phyloP scores from a whole-genome alignment of 1,140 invertebrate genomes.

The Drosophila willistoni region DNA sequence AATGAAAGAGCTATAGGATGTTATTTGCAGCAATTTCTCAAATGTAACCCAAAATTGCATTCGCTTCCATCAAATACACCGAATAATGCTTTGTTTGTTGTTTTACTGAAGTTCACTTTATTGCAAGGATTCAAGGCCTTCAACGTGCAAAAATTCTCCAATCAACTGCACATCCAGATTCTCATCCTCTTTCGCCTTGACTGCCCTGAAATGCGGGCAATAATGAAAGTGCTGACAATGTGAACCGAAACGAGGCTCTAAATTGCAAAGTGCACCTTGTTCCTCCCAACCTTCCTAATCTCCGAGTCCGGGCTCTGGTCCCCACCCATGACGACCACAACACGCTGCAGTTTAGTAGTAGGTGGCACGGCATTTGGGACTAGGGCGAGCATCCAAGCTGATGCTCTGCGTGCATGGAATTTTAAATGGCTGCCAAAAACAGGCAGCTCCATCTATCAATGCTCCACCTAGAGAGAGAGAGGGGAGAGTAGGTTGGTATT shows the following conservation, averaged over 20 bases:
- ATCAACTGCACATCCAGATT: slow-evolving; percentile 43
- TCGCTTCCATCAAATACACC: slow-evolving; percentile 11
- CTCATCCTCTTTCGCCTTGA: not conserved
- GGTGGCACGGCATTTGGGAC: slow-evolving; percentile 4
- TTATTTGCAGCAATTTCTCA: not conserved
- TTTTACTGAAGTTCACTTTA: slow-evolving; percentile 20
- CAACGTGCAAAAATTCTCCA: slow-evolving; percentile 41
- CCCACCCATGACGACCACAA: slow-evolving; percentile 29
- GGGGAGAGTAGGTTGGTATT: not conserved
- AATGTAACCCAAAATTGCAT: slow-evolving; percentile 16
- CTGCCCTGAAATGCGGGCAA: slow-evolving; percentile 46
- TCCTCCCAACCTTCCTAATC: not conserved
- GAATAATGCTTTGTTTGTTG: slow-evolving; percentile 43
- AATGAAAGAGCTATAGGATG: not conserved
- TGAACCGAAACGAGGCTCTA: slow-evolving; percentile 42
- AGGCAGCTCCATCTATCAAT: slow-evolving; percentile 57
- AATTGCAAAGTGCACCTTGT: slow-evolving; percentile 60
- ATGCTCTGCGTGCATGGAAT: slow-evolving; percentile 61
- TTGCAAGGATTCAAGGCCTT: slow-evolving; percentile 1
- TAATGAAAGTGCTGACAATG: slow-evolving; percentile 74
- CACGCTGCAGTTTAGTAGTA: slow-evolving; percentile 39
- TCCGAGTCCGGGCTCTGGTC: not conserved
- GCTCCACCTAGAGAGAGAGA: not conserved
- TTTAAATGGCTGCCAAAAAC: slow-evolving; percentile 63
- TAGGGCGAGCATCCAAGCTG: slow-evolving; percentile 23